These are phyloP conservation scores for Thalpophila matura DNA, from an alignment of 2,888 invertebrate species.

Conservation along the genomic window DNA sequence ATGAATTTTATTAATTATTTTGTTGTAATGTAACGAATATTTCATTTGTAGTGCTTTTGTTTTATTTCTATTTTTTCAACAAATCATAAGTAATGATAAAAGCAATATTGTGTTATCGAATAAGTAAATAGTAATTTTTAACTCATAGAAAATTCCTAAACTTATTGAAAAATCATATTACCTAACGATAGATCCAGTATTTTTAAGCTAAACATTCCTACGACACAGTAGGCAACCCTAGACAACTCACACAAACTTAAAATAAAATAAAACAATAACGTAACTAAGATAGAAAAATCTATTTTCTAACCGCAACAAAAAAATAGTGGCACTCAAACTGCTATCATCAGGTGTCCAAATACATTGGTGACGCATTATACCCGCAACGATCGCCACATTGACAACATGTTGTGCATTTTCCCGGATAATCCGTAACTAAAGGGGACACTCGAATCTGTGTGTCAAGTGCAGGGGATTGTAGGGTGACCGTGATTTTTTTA, in stretches of 20 bases:
- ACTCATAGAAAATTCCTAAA: no score
- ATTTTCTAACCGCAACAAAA: slow-evolving; percentile 14
- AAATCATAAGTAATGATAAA: background rate
- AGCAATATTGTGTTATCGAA: background rate
- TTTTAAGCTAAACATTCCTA: background rate
- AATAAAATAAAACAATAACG: background rate
- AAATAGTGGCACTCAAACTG: slow-evolving; percentile 45
- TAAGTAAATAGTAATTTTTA: no score
- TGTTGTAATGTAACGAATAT: background rate
- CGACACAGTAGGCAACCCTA: no score
- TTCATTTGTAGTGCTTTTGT: background rate
- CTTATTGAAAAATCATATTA: no score
- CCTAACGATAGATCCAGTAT: no score
- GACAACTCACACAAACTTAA: background rate
- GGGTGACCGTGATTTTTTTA: slow-evolving; percentile 67
- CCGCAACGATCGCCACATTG: slow-evolving; percentile 76
- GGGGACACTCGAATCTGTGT: slow-evolving; percentile 78
- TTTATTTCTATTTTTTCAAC: background rate
- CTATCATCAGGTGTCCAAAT: slow-evolving; percentile 65
- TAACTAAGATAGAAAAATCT: background rate
- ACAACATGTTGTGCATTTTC: slow-evolving; percentile 87
- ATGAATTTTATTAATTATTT: background rate
- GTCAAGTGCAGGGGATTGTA: slow-evolving; percentile 72
- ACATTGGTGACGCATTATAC: slow-evolving; percentile 63
- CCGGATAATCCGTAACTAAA: slow-evolving; percentile 86